Evolutionary conservation across 2,797 vertebrate genomes (phyloP).

Genomic region (Heteromormyrus szaboi): DNA sequence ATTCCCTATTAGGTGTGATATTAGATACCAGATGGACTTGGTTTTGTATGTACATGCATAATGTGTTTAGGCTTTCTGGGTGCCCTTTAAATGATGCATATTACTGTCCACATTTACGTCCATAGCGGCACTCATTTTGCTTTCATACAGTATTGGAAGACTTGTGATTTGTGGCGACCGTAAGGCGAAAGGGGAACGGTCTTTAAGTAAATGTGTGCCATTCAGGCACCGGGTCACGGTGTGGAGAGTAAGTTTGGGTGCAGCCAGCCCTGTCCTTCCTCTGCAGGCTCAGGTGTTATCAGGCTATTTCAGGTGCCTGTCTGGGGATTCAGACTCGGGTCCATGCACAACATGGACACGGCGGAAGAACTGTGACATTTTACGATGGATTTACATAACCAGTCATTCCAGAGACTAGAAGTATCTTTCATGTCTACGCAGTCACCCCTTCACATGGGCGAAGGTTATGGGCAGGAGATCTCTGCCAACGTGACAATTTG

Average conservation of each 20-base stretch:
- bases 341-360: neutral
- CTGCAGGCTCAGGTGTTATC: neutral
- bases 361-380: neutral
- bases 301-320: neutral
- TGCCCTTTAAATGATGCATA: neutral
- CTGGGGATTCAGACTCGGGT: neutral
- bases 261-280: neutral
- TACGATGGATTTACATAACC: neutral
- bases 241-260: neutral
- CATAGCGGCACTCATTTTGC: neutral
- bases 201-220: neutral
- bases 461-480: neutral
- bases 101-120: neutral
- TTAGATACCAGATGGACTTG: neutral
- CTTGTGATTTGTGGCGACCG: neutral
- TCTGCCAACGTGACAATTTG: neutral
- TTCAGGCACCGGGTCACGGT: neutral
- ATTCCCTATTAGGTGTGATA: neutral
- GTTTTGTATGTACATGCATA: neutral
- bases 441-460: neutral
- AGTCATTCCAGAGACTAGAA: neutral
- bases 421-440: neutral
- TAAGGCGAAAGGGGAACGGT: neutral
- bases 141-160: neutral
- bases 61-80: neutral